Base-by-base conservation (phyloP, 1,140 invertebrate species). In the Drosophila suzukii region DNA sequence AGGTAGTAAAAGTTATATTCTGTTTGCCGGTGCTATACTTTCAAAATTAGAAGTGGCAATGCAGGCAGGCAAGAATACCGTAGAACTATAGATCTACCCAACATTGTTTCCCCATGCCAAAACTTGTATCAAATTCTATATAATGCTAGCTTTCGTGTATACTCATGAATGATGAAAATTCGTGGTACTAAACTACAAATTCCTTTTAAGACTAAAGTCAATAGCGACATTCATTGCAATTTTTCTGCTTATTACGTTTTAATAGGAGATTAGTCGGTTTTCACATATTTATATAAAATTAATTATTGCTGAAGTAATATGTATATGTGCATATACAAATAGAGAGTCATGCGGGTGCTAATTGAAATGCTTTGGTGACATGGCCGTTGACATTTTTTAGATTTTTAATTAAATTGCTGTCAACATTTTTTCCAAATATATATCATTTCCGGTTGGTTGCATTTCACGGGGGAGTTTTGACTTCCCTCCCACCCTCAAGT, bases 361-460 rank as follows among this genome's bases (percentile, higher is more conserved):
- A 83, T 83, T 83, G 81, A 83, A 85, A 76, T 63, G 81, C 54
- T 80, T 67, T 80, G 67, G 49, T 56, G 66, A 85, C 71, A 60
- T 57, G 59, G 20, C 53, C 57, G 81, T 67, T 80, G 81, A 84
- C 81, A 84, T 80, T 83, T 83, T 84, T 76, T 66, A 73, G 72
- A 75, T 71, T 83, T 74, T 84, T 84, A 83, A 83, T 83, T 83
- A 83, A 83, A 84, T 84, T 80, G 82, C 78, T 84, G 76, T 81
- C 76, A 79, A 60, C 34, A 47, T 57, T 74, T 67, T 76, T 68
- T 77, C 17, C 43, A n/a, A 0, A 20, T 30, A 72, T 49, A 47
- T 41, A 38, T 46, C 27, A 43, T 73, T 61, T 50, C 60, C 65
- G 56, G 41, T 46, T 46, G 44, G 39, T 17, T 56, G 44, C 34